Conservation (phyloP, 2,113 vertebrate genomes). For the Sinocyclocheilus anophthalmus region DNA sequence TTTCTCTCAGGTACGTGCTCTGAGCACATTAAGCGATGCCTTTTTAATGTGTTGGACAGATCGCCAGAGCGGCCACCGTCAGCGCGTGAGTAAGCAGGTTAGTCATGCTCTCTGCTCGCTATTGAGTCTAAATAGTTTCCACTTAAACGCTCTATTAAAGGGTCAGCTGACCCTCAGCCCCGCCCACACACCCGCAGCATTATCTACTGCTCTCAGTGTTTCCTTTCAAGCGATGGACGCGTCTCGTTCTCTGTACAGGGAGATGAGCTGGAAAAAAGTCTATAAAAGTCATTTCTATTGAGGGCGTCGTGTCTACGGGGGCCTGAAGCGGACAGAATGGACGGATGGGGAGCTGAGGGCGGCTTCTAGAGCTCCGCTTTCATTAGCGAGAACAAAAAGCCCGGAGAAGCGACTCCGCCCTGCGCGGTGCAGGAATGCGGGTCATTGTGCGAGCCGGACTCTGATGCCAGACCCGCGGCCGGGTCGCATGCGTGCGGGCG, state of each 20-base stretch:
- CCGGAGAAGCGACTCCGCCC: conserved; percentile 57
- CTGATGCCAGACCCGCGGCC: conserved; percentile 64
- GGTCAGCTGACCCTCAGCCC: conserved; percentile 79
- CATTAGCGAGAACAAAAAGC: conserved; percentile 69
- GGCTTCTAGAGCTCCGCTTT: conserved; percentile 68
- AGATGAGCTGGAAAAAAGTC: conserved; percentile 98
- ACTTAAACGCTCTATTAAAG: conserved; percentile 97
- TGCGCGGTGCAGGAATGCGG: not conserved
- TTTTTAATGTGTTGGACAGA: conserved; percentile 89
- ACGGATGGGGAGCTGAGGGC: conserved; percentile 67
- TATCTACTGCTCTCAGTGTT: conserved; percentile 84
- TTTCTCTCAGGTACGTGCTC: not conserved
- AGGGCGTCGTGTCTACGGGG: conserved; percentile 90
- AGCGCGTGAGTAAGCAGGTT: conserved; percentile 89
- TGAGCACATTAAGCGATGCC: conserved; percentile 79
- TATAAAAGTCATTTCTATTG: conserved; percentile 99
- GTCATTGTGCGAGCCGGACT: not conserved
- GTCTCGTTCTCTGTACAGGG: conserved; percentile 75
- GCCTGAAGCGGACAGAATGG: conserved; percentile 80
- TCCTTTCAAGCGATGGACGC: conserved; percentile 66
- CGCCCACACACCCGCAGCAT: conserved; percentile 54
- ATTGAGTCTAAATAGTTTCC: conserved; percentile 86
- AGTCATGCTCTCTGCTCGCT: conserved; percentile 78
- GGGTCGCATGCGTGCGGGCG: conserved; percentile 97
- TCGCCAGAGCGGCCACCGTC: conserved; percentile 81